phyloP scores from a whole-genome alignment of 2,888 invertebrate species.

The Cephus sareptanus region DNA sequence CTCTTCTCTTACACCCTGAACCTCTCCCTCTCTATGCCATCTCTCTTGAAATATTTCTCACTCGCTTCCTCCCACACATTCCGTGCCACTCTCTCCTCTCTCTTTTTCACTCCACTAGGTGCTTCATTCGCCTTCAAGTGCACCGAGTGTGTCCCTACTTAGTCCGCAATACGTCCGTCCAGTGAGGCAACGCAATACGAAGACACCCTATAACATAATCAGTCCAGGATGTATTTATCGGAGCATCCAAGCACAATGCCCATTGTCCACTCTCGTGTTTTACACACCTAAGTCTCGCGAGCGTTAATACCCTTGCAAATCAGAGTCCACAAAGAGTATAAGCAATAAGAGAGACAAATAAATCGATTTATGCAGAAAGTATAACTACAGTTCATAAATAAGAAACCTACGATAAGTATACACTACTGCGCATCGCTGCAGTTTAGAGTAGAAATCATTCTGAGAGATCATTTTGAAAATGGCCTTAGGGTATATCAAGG shows the following conservation, averaged over 20 bases:
- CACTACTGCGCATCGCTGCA: neutral
- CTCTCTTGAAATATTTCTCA: constrained; percentile 1
- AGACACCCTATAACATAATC: constrained; percentile 52
- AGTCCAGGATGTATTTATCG: constrained; percentile 51
- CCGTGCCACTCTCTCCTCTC: neutral
- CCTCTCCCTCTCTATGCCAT: neutral
- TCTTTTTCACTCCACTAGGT: neutral
- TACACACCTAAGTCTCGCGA: constrained; percentile 2
- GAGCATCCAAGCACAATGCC: constrained; percentile 45
- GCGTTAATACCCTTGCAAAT: neutral
- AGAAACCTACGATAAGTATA: neutral
- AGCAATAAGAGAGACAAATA: neutral
- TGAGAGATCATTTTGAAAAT: neutral
- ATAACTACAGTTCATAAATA: neutral
- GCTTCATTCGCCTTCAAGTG: constrained; percentile 20
- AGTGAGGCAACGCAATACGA: constrained; percentile 19
- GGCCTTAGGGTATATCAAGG: neutral
- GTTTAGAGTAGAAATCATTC: neutral
- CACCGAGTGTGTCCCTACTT: constrained; percentile 40
- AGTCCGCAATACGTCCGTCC: constrained; percentile 46
- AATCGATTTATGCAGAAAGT: neutral
- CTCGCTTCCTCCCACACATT: neutral
- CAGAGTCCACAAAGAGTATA: neutral
- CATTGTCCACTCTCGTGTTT: constrained; percentile 38
- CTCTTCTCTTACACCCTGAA: neutral